These are phyloP conservation scores for Acrossocheilus wenchowensis DNA, from an alignment of 2,797 vertebrate species.

Conservation along the genomic window DNA sequence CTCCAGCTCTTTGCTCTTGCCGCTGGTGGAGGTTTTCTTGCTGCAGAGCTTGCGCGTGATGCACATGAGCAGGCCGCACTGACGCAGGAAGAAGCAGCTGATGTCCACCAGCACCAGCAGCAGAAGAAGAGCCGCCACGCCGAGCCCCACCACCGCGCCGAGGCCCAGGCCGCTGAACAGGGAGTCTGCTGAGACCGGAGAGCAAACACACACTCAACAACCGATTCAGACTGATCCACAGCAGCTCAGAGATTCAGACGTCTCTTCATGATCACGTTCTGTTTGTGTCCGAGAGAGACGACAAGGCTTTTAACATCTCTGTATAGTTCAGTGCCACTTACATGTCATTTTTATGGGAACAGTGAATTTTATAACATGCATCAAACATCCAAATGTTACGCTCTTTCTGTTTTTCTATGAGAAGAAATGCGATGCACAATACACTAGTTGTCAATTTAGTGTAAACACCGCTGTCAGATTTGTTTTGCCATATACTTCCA, in stretches of 20 bases:
- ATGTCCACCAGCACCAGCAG: conserved; percentile 91
- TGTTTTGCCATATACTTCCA: too few species aligned
- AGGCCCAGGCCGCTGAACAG: conserved; percentile 95
- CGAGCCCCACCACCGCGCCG: conserved; percentile 91
- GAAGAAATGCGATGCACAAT: background rate
- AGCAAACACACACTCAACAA: conserved; percentile 43
- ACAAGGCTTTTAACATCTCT: background rate
- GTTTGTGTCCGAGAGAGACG: background rate
- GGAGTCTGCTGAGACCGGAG: conserved; percentile 86
- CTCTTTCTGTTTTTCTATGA: background rate
- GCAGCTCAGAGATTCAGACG: background rate
- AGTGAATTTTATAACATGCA: background rate
- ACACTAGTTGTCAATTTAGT: too few species aligned
- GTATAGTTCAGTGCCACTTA: background rate
- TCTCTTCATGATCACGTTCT: background rate
- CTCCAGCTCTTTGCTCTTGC: conserved; percentile 94
- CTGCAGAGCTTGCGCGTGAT: conserved; percentile 91
- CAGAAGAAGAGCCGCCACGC: conserved; percentile 88
- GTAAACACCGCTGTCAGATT: too few species aligned
- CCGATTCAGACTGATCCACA: background rate
- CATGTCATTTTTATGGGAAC: background rate
- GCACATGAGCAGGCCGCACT: conserved; percentile 95
- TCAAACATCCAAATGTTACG: background rate
- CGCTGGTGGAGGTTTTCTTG: conserved; percentile 91
- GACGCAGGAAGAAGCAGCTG: conserved; percentile 95